Conservation (phyloP, 2,113 vertebrate genomes). For the Sinosuthora webbiana region DNA sequence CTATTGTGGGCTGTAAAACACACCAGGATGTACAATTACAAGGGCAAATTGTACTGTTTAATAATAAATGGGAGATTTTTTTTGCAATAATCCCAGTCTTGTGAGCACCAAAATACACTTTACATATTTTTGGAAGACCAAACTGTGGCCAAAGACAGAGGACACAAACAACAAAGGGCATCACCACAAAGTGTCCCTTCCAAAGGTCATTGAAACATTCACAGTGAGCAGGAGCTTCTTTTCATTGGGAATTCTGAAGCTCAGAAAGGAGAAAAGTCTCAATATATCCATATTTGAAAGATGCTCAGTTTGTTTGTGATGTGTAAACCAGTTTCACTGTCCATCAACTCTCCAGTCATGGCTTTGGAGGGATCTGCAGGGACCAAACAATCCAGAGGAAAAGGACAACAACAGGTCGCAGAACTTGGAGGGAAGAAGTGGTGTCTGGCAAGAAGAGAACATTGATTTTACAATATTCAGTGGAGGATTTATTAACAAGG, state of each 20-base stretch:
- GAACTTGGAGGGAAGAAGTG: background rate
- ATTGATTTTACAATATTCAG: background rate
- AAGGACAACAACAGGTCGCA: background rate
- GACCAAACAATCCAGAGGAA: background rate
- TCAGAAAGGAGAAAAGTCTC: background rate
- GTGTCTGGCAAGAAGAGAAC: background rate
- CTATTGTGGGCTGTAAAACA: conserved; percentile 89
- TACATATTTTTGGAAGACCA: background rate
- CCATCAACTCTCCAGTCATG: background rate
- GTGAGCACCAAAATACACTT: background rate
- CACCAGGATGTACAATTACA: background rate
- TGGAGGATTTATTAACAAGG: background rate
- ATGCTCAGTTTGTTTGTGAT: background rate
- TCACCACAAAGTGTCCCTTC: background rate
- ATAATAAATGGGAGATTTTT: background rate
- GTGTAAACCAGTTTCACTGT: background rate
- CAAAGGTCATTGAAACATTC: background rate
- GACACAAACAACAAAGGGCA: background rate
- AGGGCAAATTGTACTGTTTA: accelerated
- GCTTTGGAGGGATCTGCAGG: background rate
- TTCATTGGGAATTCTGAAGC: background rate
- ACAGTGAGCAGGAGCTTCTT: background rate
- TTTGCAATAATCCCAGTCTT: background rate
- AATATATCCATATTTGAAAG: background rate
- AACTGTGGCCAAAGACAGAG: background rate